Base-by-base conservation (phyloP, 2,888 invertebrate species). In the Brachylomia viminalis region DNA sequence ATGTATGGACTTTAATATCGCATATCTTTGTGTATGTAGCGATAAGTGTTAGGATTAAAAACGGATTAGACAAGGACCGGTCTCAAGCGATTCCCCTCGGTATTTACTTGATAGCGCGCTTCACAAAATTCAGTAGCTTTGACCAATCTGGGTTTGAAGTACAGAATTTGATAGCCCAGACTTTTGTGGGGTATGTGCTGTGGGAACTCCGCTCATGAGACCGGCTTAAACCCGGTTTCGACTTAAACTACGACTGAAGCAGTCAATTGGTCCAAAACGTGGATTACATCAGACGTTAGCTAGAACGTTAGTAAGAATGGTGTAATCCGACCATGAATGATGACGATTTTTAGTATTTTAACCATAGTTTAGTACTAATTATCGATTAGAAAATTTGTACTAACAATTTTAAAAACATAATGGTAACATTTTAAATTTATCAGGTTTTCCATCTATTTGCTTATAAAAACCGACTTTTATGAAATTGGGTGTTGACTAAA, bases 311-410 rank as follows among this genome's bases (percentile, higher is more conserved):
- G 58, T 72, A 71, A 69, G 42, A 23, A 68, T 59, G 58, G 66
- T 84, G 82, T 79, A 68, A 74, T 59, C 75, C 30, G 23, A 45
- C 68, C 20, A 47, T 54, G 27, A 58, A 52, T 33, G 4, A 69
- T 66, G 75, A 79, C 74, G 74, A 74, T 67, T 77, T 74, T 65
- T 80, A 68, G 73, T 65, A 68, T 45, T 76, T 74, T 84, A 86
- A 75, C 54, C 61, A 42, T 77, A 89, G 75, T 86, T 80, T 88
- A 89, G 86, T 91, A 91, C 89, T 92, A 92, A 90, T 90, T 89
- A 86, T 90, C 86, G 88, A 86, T 82, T 92, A 93, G 91, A 89
- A 79, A 89, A 91, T 89, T 85, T 84, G 86, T 91, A 91, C 90
- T 92, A 92, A 93, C 89, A 82, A 77, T 59, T 82, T 71, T 77